Conservation (phyloP, 2,888 invertebrate genomes). For the Microdon myrmicae region DNA sequence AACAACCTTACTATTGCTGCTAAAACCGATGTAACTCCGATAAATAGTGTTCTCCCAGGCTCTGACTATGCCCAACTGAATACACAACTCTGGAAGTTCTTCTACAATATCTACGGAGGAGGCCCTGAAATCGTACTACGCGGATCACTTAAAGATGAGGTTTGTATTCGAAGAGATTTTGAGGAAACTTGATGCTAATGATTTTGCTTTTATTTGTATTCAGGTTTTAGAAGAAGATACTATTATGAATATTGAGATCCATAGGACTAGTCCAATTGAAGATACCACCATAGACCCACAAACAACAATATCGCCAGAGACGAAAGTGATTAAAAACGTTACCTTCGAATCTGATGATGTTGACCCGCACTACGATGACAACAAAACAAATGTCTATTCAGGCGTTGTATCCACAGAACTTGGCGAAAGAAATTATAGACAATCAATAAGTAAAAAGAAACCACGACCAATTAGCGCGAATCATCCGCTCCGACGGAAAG, state of each 20-base stretch:
- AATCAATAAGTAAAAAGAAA: slow-evolving; percentile 29
- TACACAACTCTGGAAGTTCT: slow-evolving; percentile 87
- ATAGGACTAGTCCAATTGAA: slow-evolving; percentile 10
- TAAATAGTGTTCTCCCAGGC: slow-evolving; percentile 67
- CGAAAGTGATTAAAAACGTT: slow-evolving; percentile 39
- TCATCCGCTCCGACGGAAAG: slow-evolving; percentile 30
- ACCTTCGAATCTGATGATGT: slow-evolving; percentile 31
- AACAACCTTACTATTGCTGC: slow-evolving; percentile 82
- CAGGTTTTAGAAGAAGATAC: slow-evolving; percentile 30
- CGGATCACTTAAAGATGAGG: slow-evolving; percentile 59
- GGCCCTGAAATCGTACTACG: slow-evolving; percentile 80
- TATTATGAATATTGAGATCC: neutral
- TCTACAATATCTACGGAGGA: slow-evolving; percentile 86
- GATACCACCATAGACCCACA: too few species aligned
- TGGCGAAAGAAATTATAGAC: slow-evolving; percentile 23
- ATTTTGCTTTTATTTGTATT: neutral
- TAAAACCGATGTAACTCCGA: slow-evolving; percentile 64
- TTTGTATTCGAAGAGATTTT: slow-evolving; percentile 33
- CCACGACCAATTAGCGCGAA: slow-evolving; percentile 20
- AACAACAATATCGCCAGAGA: slow-evolving; percentile 16
- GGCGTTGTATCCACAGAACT: slow-evolving; percentile 21
- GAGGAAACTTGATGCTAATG: too few species aligned
- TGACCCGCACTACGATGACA: slow-evolving; percentile 22
- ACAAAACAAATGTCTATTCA: slow-evolving; percentile 29
- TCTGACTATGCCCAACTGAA: slow-evolving; percentile 82